Evolutionary conservation across 2,797 vertebrate species (phyloP), one percentile per base, ranked within the genome.

Genomic region (Bradypus variegatus): DNA sequence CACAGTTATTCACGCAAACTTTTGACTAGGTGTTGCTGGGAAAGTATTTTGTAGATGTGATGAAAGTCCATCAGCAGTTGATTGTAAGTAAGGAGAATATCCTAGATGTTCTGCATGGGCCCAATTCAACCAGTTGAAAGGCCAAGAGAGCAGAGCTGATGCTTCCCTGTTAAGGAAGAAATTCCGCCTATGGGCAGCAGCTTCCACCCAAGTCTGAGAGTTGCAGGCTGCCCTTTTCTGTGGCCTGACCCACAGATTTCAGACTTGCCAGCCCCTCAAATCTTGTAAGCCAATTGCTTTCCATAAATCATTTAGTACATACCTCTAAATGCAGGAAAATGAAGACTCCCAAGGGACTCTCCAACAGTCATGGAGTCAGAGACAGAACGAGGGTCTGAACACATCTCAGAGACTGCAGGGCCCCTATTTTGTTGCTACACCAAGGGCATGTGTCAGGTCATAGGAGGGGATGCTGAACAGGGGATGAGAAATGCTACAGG

Each of bases 401-500:
- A 3, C 6, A 10, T 50, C 31, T 62, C 16, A 1, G 2, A 8
- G 18, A 70, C 1, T 0, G 16, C 3, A 36, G 21, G 53, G 9
- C 38, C 55, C 29, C 0, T 19, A 33, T 21, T 62, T 33, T 41
- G 8, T 41, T 48, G 60, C 27, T 31, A 36, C 18, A 27, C 6
- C 25, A 11, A 55, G 60, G 60, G 15, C 8, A 10, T 2, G 27
- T 31, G 2, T 45, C 29, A 29, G 10, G 36, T n/a, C n/a, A 33
- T 2, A 10, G 55, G 70, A 29, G 27, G 16, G 2, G 5, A 38
- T 48, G n/a, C 14, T 10, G 48, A 73, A 48, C 41, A 45, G 41
- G 45, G 45, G 53, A 38, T 8, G 6, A 62, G 86, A 41, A 41
- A 36, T 21, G 53, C 27, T 23, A 25, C 1, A 9, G n/a, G 10